Evolutionary conservation across 2,888 invertebrate species (phyloP), one percentile per base, ranked within the genome.

Genomic region (Hedya salicella): DNA sequence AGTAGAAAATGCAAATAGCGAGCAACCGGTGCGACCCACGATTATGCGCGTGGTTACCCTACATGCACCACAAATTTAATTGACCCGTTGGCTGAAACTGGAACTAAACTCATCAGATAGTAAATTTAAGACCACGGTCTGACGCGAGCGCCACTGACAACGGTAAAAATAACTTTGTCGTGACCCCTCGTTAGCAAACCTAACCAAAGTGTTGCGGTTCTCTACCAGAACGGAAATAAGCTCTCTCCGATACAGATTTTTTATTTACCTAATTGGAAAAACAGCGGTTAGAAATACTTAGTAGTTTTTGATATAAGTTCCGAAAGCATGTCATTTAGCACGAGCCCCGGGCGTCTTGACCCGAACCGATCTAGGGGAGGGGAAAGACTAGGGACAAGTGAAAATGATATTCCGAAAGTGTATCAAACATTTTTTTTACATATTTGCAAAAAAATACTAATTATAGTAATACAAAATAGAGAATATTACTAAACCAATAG

Each of bases 21-120:
- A n/a, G 60, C 60, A 61, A 9, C 42, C n/a, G 42, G n/a, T 19
- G 42, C 30, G 50, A 42, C 61, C 42, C 11, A n/a, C 42, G 50
- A 40, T 50, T 61, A 61, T 61, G 40, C 61, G 61, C 61, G 42
- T 42, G 52, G 42, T 62, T 62, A 52, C 61, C 52, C 52, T 62
- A 62, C 61, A 62, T 62, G 52, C 32, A 62, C 36, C 49, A 50
- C 50, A 50, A 50, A 50, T 30, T 52, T 61, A 17, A 42, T 40
- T 44, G 56, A 30, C 32, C 32, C 14, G 5, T 13, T 13, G 44
- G 25, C 17, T 57, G 57, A 32, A 57, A 57, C 30, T 57, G 46
- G 46, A 46, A 57, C 14, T 25, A 21, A 56, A 5, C 25, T 56
- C 25, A 1, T 56, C 30, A 44, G 16, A 30, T 30, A 32, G 6